Evolutionary conservation across 2,888 invertebrate genomes (phyloP).

Genomic region (Diaperis boleti): DNA sequence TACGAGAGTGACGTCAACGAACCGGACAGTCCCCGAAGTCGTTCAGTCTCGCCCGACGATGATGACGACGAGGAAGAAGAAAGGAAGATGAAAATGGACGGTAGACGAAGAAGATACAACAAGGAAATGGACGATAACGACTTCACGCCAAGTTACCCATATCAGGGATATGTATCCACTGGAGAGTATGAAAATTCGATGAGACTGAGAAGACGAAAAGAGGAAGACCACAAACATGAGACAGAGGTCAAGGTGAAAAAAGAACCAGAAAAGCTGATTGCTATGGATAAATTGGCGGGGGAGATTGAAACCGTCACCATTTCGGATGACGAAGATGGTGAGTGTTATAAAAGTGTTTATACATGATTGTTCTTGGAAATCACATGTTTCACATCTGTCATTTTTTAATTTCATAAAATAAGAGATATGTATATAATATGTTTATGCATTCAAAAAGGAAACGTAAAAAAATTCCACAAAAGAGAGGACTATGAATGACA

Average conservation of each 20-base stretch:
- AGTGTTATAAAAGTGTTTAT: too few species aligned
- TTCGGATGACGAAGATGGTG: conserved; percentile 75
- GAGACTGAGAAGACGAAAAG: conserved; percentile 46
- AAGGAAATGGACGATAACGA: conserved; percentile 31
- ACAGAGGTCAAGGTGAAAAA: conserved; percentile 45
- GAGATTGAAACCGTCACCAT: conserved; percentile 71
- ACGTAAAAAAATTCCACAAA: too few species aligned
- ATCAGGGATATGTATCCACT: too few species aligned
- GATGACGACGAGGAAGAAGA: conserved; percentile 54
- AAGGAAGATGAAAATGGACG: conserved; percentile 56
- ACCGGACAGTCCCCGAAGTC: conserved; percentile 60
- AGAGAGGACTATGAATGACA: too few species aligned
- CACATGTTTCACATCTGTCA: too few species aligned
- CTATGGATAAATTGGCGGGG: conserved; percentile 51
- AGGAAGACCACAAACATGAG: conserved; percentile 42
- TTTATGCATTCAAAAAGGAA: too few species aligned
- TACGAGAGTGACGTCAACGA: conserved; percentile 63
- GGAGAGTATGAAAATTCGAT: conserved; percentile 34
- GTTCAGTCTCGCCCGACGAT: conserved; percentile 47
- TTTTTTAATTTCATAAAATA: too few species aligned
- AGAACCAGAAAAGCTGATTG: conserved; percentile 54
- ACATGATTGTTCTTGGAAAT: too few species aligned
- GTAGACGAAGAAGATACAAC: conserved; percentile 37
- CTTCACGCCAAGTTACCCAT: conserved; percentile 28
- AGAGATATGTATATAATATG: too few species aligned